phyloP scores from a whole-genome alignment of 37 sponge, comb jelly and placozoan species.

The Hormiphora californensis region DNA sequence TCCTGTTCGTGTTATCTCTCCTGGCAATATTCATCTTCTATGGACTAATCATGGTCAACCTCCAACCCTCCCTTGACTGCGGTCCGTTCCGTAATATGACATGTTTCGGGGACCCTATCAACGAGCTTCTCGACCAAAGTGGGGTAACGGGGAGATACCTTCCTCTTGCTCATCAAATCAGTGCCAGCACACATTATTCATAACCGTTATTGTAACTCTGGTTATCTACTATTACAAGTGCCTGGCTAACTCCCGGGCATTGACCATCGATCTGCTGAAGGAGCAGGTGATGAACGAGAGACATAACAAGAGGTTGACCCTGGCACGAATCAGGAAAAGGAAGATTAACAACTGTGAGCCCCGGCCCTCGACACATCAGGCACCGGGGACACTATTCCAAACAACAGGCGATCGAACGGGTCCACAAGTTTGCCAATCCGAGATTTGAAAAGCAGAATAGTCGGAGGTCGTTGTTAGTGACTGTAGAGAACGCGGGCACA shows the following conservation, averaged over 20 bases:
- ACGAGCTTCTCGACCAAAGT: not conserved
- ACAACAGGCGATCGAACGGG: too few relatives aligned
- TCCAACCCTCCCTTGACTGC: slow-evolving; percentile 1
- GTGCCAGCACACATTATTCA: too few relatives aligned
- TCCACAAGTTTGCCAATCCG: too few relatives aligned
- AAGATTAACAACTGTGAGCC: too few relatives aligned
- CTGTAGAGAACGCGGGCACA: too few relatives aligned
- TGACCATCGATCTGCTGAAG: slow-evolving; percentile 2
- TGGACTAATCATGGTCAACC: not conserved
- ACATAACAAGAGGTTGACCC: not conserved
- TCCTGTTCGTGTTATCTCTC: slow-evolving; percentile 38
- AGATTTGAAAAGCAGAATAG: too few relatives aligned
- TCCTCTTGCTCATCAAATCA: too few relatives aligned
- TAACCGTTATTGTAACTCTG: slow-evolving; percentile 2
- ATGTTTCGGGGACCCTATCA: slow-evolving; percentile 11
- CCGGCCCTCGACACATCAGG: too few relatives aligned
- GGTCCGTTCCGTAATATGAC: not conserved
- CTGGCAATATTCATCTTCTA: slow-evolving; percentile 23
- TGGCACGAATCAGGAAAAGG: too few relatives aligned
- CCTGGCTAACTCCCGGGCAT: not conserved
- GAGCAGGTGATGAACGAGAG: not conserved
- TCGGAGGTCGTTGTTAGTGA: too few relatives aligned
- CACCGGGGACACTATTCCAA: too few relatives aligned
- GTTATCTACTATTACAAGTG: slow-evolving; percentile 52
- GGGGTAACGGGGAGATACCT: not conserved